These are phyloP conservation scores for Sarcophaga peregrina DNA, from an alignment of 1,140 invertebrate genomes.

Conservation along the genomic window DNA sequence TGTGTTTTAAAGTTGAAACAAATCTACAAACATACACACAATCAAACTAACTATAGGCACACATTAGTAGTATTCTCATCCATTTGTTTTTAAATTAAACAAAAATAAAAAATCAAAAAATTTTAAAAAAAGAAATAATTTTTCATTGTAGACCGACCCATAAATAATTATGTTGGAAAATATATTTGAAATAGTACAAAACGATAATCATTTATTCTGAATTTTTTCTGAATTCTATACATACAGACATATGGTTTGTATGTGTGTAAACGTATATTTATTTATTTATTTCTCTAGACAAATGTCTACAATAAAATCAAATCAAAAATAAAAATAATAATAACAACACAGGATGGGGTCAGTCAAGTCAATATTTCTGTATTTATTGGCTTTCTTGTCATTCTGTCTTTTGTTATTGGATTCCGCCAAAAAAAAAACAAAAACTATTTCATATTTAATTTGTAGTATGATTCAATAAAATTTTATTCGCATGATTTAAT, in stretches of 20 bases:
- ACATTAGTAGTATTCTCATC: no score
- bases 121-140: neutral
- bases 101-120: neutral
- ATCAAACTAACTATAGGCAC: neutral
- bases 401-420: neutral
- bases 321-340: neutral
- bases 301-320: slow-evolving; percentile 8
- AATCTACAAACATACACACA: neutral
- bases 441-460: neutral
- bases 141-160: slow-evolving; percentile 23
- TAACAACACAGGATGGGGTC: no score
- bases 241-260: no score
- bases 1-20: slow-evolving; percentile 13
- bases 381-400: neutral
- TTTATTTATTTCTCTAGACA: neutral
- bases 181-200: neutral
- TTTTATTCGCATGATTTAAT: neutral
- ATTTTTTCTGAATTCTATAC: no score
- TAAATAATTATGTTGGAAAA: slow-evolving; percentile 23
- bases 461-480: neutral
- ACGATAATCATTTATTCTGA: neutral
- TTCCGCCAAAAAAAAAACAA: neutral
- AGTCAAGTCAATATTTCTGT: no score
- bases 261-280: no score
- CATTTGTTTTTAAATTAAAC: neutral